Percentiles rank a stretch among this genome's conserved stretches.
Conservation (phyloP, 2,797 vertebrate species). For the Acanthurus tractus region DNA sequence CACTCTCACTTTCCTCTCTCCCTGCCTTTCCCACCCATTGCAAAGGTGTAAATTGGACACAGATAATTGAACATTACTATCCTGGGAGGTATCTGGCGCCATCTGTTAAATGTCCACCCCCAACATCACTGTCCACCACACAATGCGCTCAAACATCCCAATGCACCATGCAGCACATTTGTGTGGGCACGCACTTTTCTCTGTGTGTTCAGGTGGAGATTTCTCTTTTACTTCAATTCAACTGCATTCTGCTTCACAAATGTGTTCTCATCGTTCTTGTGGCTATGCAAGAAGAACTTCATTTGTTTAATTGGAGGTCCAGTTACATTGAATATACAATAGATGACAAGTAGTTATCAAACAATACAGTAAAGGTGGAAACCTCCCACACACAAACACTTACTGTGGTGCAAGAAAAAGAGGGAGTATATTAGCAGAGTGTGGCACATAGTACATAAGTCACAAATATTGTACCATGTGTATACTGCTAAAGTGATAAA, state of each 20-base stretch:
- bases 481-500: neutral
- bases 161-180: conserved; percentile 41
- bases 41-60: conserved; percentile 85
- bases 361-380: neutral
- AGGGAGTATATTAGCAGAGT: neutral
- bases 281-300: neutral
- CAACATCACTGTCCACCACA: conserved; percentile 75
- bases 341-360: conserved; percentile 6
- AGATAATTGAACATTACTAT: conserved; percentile 86
- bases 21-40: conserved; percentile 67
- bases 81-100: conserved; percentile 74
- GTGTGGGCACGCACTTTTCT: conserved; percentile 46
- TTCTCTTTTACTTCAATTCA: conserved; percentile 20
- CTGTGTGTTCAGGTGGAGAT: conserved; percentile 11
- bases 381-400: conserved; percentile 12
- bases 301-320: neutral
- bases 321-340: neutral
- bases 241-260: conserved; percentile 5
- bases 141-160: conserved; percentile 64
- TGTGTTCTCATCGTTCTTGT: neutral
- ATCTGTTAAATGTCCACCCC: conserved; percentile 82
- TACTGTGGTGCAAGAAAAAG: conserved; percentile 2
- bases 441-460: neutral
- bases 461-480: neutral
- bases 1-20: conserved; percentile 35